phyloP scores from a whole-genome alignment of 2,797 vertebrate genomes.

The Peromyscus nudipes region DNA sequence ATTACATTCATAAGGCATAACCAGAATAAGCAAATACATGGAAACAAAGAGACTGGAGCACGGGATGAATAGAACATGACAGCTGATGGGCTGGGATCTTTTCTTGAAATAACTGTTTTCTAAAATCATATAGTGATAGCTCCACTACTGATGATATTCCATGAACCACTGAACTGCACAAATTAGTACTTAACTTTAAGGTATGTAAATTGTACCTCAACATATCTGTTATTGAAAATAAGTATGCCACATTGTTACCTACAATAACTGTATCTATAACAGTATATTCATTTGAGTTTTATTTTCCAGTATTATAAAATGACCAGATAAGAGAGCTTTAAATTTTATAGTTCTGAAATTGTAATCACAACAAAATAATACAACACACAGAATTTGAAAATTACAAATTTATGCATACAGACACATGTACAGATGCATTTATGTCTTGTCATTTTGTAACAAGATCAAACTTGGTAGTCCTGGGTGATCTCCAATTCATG shows the following conservation, averaged over 20 bases:
- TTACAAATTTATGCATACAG: neutral
- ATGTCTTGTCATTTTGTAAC: neutral
- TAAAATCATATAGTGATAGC: conserved; percentile 1
- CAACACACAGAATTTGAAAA: neutral
- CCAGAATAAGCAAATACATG: neutral
- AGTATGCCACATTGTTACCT: neutral
- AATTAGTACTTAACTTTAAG: neutral
- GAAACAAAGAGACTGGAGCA: neutral
- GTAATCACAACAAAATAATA: conserved; percentile 25
- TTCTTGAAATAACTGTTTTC: conserved; percentile 3
- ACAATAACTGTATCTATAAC: neutral
- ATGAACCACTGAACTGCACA: neutral
- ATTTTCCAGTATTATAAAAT: neutral
- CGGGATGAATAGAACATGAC: neutral
- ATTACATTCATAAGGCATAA: neutral
- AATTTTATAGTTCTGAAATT: conserved; percentile 30
- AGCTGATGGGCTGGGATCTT: neutral
- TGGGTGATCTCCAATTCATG: neutral
- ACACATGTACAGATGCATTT: neutral
- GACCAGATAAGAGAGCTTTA: neutral
- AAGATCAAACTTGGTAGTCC: neutral
- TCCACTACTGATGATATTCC: neutral
- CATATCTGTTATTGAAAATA: conserved; percentile 28
- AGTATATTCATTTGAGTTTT: neutral
- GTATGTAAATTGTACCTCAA: neutral